phyloP scores from a whole-genome alignment of 2,888 invertebrate genomes.

The Neuroscelio doddi region DNA sequence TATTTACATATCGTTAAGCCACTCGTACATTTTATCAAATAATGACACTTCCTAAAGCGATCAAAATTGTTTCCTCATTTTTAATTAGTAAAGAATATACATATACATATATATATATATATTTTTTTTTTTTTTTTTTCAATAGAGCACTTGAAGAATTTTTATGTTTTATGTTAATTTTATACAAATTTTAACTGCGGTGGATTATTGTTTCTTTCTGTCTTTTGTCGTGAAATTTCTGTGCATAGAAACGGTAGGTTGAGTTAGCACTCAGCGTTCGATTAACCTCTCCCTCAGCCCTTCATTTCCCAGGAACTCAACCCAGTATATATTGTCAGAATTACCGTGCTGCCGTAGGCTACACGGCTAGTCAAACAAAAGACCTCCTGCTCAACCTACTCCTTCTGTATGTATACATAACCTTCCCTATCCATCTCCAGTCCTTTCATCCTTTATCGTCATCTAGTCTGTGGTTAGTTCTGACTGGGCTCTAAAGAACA shows the following conservation, averaged over 20 bases:
- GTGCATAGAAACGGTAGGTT: conserved; percentile 30
- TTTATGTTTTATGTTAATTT: too few relatives aligned
- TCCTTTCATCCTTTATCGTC: conserved; percentile 47
- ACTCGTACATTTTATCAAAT: too few relatives aligned
- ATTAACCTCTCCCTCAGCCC: conserved; percentile 57
- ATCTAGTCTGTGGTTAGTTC: conserved; percentile 39
- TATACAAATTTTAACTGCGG: too few relatives aligned
- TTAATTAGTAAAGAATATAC: too few relatives aligned
- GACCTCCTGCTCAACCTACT: conserved; percentile 46
- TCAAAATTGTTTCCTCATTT: too few relatives aligned
- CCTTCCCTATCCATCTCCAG: conserved; percentile 49
- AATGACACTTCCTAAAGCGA: too few relatives aligned
- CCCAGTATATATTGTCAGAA: conserved; percentile 55
- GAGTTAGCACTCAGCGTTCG: conserved; percentile 54
- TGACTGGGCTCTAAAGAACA: conserved; percentile 25
- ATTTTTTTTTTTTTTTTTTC: too few relatives aligned
- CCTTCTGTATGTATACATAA: conserved; percentile 32
- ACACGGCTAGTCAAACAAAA: conserved; percentile 64
- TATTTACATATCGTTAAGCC: conserved; percentile 4
- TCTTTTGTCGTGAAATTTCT: conserved; percentile 35
- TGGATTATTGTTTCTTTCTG: conserved; percentile 28
- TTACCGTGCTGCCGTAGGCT: conserved; percentile 52
- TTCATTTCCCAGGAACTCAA: conserved; percentile 44
- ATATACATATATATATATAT: too few relatives aligned
- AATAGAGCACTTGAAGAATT: conserved; percentile 22